Percentiles rank a stretch among this genome's conserved stretches.
Evolutionary conservation across 2,113 vertebrate species (phyloP).

Genomic region (Anguilla rostrata): DNA sequence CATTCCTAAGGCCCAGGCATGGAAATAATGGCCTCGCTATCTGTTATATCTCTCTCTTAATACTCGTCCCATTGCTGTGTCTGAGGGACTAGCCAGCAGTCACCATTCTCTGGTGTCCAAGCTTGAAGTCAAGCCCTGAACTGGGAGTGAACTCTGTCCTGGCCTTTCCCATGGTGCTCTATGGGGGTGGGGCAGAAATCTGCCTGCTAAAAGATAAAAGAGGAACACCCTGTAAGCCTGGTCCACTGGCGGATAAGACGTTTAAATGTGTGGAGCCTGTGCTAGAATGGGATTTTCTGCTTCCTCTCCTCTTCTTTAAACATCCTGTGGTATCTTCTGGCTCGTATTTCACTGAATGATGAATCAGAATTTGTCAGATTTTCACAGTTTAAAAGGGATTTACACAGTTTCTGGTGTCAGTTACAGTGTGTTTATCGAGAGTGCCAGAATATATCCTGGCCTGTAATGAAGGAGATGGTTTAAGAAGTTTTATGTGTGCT

Average conservation of each 20-base stretch:
- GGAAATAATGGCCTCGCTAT: neutral
- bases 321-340: neutral
- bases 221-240: neutral
- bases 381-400: neutral
- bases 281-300: neutral
- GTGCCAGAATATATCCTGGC: neutral
- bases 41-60: neutral
- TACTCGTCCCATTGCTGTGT: neutral
- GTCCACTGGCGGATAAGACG: neutral
- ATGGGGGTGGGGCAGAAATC: neutral
- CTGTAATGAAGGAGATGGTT: neutral
- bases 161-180: neutral
- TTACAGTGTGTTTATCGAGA: neutral
- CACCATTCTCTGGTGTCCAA: neutral
- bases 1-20: neutral
- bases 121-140: neutral
- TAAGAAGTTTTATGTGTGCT: neutral
- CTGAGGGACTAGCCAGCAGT: neutral
- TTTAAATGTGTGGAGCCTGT: neutral
- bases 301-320: neutral
- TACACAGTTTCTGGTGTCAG: neutral
- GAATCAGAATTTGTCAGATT: neutral
- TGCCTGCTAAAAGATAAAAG: neutral
- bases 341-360: neutral
- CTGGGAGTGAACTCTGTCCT: conserved; percentile 1